Percentiles rank a stretch among this genome's conserved stretches.
phyloP scores from a whole-genome alignment of 2,888 invertebrate species.

The Drosophila birchii region DNA sequence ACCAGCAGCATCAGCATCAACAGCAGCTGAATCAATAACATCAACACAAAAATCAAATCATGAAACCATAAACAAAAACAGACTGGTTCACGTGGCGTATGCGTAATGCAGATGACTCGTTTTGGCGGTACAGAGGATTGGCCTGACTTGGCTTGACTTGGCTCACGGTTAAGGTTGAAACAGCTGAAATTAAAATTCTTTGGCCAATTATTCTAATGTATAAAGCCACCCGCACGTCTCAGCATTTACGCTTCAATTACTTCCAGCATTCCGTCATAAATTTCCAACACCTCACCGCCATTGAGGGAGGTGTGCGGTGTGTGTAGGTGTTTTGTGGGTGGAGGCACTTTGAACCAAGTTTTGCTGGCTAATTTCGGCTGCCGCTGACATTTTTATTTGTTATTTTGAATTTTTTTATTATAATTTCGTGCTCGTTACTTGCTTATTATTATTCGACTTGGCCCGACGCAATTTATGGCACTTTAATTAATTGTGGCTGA shows the following conservation, averaged over 20 bases:
- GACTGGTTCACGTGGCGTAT: conserved; percentile 61
- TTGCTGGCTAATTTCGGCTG: conserved; percentile 55
- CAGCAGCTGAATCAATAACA: conserved; percentile 21
- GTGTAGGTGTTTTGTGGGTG: conserved; percentile 12
- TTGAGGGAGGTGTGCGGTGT: background rate
- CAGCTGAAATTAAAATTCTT: conserved; percentile 54
- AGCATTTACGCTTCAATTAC: conserved; percentile 63
- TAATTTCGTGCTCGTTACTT: conserved; percentile 57
- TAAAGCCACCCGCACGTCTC: conserved; percentile 65
- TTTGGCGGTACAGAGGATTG: conserved; percentile 14
- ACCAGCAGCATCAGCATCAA: conserved; percentile 2
- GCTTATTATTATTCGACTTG: conserved; percentile 54
- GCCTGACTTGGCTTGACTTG: conserved; percentile 13
- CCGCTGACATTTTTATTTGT: conserved; percentile 67
- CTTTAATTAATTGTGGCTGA: conserved; percentile 62
- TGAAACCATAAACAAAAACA: background rate
- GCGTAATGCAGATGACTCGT: conserved; percentile 45
- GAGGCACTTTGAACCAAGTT: conserved; percentile 33
- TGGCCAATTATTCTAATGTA: conserved; percentile 61
- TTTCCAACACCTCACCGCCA: conserved; percentile 14
- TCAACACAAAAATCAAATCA: conserved; percentile 14
- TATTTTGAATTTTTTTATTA: conserved; percentile 57
- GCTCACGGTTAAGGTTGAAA: conserved; percentile 68
- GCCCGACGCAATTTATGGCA: conserved; percentile 46
- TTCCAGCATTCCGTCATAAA: conserved; percentile 57